Percentiles rank a stretch among this genome's conserved stretches.
These are phyloP conservation scores for Drosophila quadrilineata DNA, from an alignment of 1,140 invertebrate species.

Conservation along the genomic window DNA sequence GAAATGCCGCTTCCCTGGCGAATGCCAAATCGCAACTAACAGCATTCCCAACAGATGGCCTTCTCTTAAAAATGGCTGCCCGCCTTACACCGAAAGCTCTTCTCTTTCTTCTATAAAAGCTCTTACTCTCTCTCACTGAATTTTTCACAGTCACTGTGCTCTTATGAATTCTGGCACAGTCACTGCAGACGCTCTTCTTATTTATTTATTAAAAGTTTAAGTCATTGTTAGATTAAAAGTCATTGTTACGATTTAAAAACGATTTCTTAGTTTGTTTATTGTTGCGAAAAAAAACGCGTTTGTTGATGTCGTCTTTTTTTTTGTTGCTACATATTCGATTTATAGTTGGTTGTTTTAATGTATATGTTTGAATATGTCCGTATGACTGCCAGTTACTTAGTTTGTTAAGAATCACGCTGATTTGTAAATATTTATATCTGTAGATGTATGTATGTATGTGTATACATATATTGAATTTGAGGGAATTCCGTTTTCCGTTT, in stretches of 20 bases:
- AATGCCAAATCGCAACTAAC: conserved; percentile 8
- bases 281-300: conserved; percentile 31
- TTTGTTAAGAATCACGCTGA: conserved; percentile 61
- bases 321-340: conserved; percentile 52
- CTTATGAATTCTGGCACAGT: background rate
- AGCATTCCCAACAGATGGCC: background rate
- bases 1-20: background rate
- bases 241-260: conserved; percentile 24
- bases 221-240: no score
- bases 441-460: conserved; percentile 42
- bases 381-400: conserved; percentile 25
- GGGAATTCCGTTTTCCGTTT: conserved; percentile 33
- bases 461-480: conserved; percentile 14
- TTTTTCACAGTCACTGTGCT: background rate
- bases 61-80: background rate
- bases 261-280: conserved; percentile 44
- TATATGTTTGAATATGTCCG: conserved; percentile 17
- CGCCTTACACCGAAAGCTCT: conserved; percentile 1
- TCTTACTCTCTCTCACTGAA: background rate
- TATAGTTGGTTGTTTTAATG: conserved; percentile 17
- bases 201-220: no score
- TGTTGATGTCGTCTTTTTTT: conserved; percentile 52
- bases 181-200: conserved; percentile 18
- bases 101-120: no score
- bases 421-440: conserved; percentile 62